Percentiles rank a stretch among this genome's conserved stretches.
Evolutionary conservation across 2,888 invertebrate genomes (phyloP).

Genomic region (Hypsopygia costalis): DNA sequence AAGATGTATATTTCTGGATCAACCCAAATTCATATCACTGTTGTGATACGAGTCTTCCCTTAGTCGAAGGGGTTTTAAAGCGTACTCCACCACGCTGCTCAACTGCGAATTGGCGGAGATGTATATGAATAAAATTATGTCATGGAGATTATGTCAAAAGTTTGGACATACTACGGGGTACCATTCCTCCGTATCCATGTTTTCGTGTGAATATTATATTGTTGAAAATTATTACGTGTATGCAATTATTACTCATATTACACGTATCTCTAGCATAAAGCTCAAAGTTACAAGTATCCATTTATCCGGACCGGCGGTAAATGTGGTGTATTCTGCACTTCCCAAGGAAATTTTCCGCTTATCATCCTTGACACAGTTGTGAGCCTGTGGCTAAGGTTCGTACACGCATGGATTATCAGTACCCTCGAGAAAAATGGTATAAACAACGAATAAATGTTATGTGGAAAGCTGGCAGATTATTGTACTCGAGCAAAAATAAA

Average conservation of each 20-base stretch:
- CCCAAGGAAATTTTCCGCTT: conserved; percentile 56
- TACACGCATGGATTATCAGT: conserved; percentile 24
- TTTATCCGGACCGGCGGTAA: conserved; percentile 16
- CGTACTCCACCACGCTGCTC: too few species aligned
- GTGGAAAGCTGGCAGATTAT: too few species aligned
- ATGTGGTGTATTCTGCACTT: conserved; percentile 32
- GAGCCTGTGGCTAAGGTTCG: conserved; percentile 24
- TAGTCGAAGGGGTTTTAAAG: too few species aligned
- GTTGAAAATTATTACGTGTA: too few species aligned
- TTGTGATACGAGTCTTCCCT: too few species aligned
- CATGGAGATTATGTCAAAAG: too few species aligned
- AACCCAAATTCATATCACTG: too few species aligned
- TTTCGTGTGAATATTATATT: too few species aligned
- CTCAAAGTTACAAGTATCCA: conserved; percentile 1
- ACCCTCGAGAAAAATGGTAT: conserved; percentile 7
- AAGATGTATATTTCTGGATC: too few species aligned
- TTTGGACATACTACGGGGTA: too few species aligned
- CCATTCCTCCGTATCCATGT: not conserved
- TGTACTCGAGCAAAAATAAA: not conserved
- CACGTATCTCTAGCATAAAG: not conserved
- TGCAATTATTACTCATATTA: not conserved
- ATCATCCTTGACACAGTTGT: conserved; percentile 56
- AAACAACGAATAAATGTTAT: conserved; percentile 10
- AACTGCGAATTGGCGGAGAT: too few species aligned
- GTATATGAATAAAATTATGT: too few species aligned